Conservation (phyloP, 2,113 vertebrate genomes). For the Pelodiscus sinensis region DNA sequence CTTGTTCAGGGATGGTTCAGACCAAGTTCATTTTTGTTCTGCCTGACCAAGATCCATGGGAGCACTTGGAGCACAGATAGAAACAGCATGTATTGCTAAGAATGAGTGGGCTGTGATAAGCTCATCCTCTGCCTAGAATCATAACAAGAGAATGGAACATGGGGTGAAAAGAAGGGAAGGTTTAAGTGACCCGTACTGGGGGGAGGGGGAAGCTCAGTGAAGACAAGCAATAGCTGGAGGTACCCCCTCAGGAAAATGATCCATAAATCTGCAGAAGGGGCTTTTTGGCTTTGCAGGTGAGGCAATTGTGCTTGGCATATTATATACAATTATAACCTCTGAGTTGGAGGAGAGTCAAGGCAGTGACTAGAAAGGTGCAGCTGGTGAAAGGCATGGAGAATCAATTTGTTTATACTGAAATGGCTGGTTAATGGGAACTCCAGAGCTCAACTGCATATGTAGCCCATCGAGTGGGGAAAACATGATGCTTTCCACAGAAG, state of each 20-base stretch:
- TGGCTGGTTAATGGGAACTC: neutral
- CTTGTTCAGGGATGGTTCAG: neutral
- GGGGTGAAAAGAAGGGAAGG: fast-evolving
- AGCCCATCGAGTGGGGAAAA: neutral
- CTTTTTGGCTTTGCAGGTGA: neutral
- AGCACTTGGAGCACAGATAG: fast-evolving
- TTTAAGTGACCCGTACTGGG: neutral
- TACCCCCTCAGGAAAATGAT: neutral
- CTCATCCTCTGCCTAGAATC: neutral
- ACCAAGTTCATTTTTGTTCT: neutral
- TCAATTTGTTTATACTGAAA: neutral
- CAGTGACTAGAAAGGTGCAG: neutral
- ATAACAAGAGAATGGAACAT: fast-evolving
- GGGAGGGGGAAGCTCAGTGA: neutral
- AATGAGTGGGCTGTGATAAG: neutral
- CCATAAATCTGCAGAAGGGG: neutral
- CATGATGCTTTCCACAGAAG: neutral
- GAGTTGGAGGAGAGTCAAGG: neutral
- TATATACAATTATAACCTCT: neutral
- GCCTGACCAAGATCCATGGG: neutral
- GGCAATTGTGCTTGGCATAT: neutral
- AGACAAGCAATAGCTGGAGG: neutral
- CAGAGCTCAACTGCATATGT: fast-evolving
- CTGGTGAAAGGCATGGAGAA: neutral
- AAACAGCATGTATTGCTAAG: neutral